A percentile compares a stretch with the other conserved stretches of the same genome.
phyloP scores from a whole-genome alignment of 1,140 invertebrate species.

The Campodea augens region DNA sequence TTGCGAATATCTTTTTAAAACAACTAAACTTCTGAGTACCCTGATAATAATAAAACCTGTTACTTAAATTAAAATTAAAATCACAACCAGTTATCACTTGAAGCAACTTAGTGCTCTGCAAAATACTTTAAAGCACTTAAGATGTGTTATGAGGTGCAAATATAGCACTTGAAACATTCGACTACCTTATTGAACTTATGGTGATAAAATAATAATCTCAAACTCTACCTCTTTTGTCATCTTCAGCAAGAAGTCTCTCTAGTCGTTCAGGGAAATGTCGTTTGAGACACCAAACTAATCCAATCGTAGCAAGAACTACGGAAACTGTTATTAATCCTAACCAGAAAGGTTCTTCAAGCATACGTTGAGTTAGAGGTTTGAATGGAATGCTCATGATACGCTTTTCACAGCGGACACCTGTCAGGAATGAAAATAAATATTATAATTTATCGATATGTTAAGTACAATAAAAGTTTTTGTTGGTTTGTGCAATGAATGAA shows the following conservation, averaged over 20 bases:
- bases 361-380: conserved; percentile 44
- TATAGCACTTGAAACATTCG: too few relatives aligned
- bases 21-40: too few relatives aligned
- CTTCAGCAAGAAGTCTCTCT: conserved; percentile 57
- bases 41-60: too few relatives aligned
- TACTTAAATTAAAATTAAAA: too few relatives aligned
- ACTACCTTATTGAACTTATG: background rate
- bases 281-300: conserved; percentile 56
- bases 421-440: too few relatives aligned
- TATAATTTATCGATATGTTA: conserved; percentile 1
- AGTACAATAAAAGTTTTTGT: background rate
- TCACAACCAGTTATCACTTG: too few relatives aligned
- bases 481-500: too few relatives aligned
- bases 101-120: too few relatives aligned
- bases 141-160: too few relatives aligned
- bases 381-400: conserved; percentile 41
- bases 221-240: conserved; percentile 35
- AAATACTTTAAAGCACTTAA: too few relatives aligned
- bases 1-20: too few relatives aligned
- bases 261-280: conserved; percentile 63
- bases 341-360: conserved; percentile 68
- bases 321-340: conserved; percentile 57
- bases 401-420: conserved; percentile 34
- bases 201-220: conserved; percentile 6
- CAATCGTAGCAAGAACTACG: conserved; percentile 47